phyloP scores from a whole-genome alignment of 2,888 invertebrate species.

The Cylloceria caligata region DNA sequence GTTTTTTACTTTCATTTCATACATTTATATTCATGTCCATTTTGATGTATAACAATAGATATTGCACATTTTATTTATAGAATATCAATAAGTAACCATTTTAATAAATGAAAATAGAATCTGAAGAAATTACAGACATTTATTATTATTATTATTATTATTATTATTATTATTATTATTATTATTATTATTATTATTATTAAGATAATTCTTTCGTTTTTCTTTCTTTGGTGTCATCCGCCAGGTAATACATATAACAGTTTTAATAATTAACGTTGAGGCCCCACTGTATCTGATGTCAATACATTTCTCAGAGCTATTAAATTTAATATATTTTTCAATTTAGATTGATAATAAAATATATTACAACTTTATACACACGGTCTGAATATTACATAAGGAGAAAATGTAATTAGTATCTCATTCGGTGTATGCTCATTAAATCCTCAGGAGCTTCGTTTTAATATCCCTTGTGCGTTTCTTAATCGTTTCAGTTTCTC shows the following conservation, averaged over 20 bases:
- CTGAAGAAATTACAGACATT: not conserved
- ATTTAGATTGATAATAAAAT: not conserved
- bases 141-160: not conserved
- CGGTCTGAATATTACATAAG: not conserved
- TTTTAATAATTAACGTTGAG: too few species aligned
- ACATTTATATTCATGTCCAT: not conserved
- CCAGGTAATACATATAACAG: too few species aligned
- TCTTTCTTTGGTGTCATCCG: too few species aligned
- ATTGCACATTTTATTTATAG: not conserved
- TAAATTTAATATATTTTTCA: not conserved
- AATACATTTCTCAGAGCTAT: not conserved
- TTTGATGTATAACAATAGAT: not conserved
- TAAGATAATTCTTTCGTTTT: too few species aligned
- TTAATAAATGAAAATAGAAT: too few species aligned
- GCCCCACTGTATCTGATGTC: too few species aligned
- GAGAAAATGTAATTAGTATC: not conserved
- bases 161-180: too few species aligned
- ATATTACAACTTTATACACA: not conserved
- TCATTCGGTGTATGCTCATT: not conserved
- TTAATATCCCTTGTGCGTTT: not conserved
- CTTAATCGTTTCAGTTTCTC: slow-evolving; percentile 20
- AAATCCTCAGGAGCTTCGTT: not conserved
- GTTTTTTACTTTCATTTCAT: not conserved
- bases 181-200: too few species aligned
- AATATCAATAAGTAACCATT: too few species aligned